phyloP scores from a whole-genome alignment of 1,140 invertebrate genomes.

The Anastrepha obliqua region DNA sequence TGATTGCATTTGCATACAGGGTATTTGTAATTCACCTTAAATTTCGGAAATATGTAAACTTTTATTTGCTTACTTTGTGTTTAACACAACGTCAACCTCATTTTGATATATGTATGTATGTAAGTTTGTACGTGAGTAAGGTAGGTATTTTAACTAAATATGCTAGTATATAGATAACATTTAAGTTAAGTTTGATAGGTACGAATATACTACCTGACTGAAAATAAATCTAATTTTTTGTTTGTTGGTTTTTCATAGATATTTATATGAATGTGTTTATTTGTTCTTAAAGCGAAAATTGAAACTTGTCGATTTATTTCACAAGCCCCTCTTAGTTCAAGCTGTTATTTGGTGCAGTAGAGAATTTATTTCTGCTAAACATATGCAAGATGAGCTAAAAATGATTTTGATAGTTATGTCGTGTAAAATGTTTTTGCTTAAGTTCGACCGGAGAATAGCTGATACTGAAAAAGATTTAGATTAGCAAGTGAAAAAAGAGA shows the following conservation, averaged over 20 bases:
- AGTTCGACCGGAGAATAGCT: slow-evolving; percentile 82
- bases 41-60: not conserved
- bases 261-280: not conserved
- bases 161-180: not conserved
- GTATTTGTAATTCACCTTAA: not conserved
- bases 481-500: slow-evolving; percentile 19
- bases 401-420: slow-evolving; percentile 8
- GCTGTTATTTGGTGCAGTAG: slow-evolving; percentile 22
- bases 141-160: not conserved
- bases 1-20: slow-evolving; percentile 13
- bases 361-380: slow-evolving; percentile 1
- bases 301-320: not conserved
- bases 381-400: slow-evolving; percentile 27
- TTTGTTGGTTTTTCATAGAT: no score
- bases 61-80: not conserved
- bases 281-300: not conserved
- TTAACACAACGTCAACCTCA: not conserved
- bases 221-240: no score
- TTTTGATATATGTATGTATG: not conserved
- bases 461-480: slow-evolving; percentile 80
- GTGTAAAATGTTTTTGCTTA: slow-evolving; percentile 26
- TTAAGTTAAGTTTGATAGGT: not conserved
- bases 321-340: not conserved
- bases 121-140: not conserved
- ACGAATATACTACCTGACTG: not conserved